Evolutionary conservation across 2,888 invertebrate genomes (phyloP), one percentile per base, ranked within the genome.

Genomic region (Phyllotreta cruciferae): DNA sequence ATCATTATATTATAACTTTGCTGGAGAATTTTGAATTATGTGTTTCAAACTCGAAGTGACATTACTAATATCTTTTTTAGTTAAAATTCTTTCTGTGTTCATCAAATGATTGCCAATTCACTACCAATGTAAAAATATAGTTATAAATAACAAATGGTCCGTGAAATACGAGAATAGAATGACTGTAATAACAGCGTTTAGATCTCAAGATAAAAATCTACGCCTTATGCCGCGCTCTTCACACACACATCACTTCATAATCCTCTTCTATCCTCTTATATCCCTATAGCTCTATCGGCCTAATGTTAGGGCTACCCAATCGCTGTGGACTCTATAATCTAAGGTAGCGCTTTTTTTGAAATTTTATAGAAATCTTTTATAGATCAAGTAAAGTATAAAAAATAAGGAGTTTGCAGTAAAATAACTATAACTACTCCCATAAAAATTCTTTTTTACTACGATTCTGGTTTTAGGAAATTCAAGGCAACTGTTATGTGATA

Each of bases 101-200:
- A 42, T 42, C 10, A 42, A 42, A 7, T 42, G 42, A 8, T 11
- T 11, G 10, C 6, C 42, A 11, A 42, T 11, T 42, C 42, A 6
- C 42, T 42, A 42, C 13, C 35, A 50, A 50, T 50, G 24, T 11
- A 35, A 14, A 14, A 11, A 11, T 13, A 39, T 53, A 6, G 9
- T 53, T 53, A 10, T 6, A 10, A 10, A 54, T 24, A 24, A 50
- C 58, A 52, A 56, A 52, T 50, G 52, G 50, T 13, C 11, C 42
- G 35, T 57, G 62, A 62, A 65, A 65, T 65, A 55, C 49, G 67
- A 61, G 52, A 47, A 62, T 50, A 39, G 49, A 35, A 52, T 44
- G 62, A 53, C 53, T 66, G 65, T 63, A 63, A 66, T 66, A 62
- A 62, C 61, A 67, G 38, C 67, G 63, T 63, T 67, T 65, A 63